Base-by-base conservation (phyloP, 2,797 vertebrate genomes). In the Taeniopygia guttata region DNA sequence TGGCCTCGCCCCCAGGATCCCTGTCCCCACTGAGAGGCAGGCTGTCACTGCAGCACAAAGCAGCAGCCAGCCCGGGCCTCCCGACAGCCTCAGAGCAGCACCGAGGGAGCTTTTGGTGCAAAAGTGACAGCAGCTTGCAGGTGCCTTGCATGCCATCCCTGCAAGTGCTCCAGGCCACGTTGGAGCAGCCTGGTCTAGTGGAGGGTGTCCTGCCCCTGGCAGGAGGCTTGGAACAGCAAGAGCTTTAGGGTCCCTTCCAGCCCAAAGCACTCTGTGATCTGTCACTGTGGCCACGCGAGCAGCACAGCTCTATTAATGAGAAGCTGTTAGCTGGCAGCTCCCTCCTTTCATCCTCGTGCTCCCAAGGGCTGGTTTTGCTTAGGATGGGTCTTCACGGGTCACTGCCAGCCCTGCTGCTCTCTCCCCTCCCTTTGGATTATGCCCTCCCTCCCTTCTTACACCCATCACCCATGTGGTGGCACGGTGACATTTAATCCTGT, bases 1-100 rank as follows among this genome's bases (percentile, higher is more conserved):
- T 90, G 95, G 94, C 74, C 86, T 42, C 62, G 5, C 21, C 66
- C 52, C 72, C 93, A 78, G 84, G 64, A 87, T 46, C 46, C 51
- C 69, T 46, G 48, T 62, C 76, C 40, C 86, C 8, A 49, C 86
- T 67, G 95, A 73, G 90, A 73, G 32, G 67, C 93, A 90, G 93
- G 92, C 94, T 96, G 96, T 93, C 58, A 52, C 81, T 48, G 74
- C 86, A 78, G 70, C 67, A 88, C 69, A 5, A 1, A n/a, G 86
- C 84, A 46, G 66, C 74, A 51, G 46, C 2, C 3, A 93, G 86
- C 76, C 38, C 1, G 0, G n/a, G n/a, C 32, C 46, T 78, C 55
- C 62, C 36, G 7, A n/a, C 77, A 48, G 76, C 42, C 32, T n/a
- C 43, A 0, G 56, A 32, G 58, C 40, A 74, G 73, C 62, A 34